These are phyloP conservation scores for Clusia tigrina DNA, from an alignment of 2,888 invertebrate species.

Conservation along the genomic window DNA sequence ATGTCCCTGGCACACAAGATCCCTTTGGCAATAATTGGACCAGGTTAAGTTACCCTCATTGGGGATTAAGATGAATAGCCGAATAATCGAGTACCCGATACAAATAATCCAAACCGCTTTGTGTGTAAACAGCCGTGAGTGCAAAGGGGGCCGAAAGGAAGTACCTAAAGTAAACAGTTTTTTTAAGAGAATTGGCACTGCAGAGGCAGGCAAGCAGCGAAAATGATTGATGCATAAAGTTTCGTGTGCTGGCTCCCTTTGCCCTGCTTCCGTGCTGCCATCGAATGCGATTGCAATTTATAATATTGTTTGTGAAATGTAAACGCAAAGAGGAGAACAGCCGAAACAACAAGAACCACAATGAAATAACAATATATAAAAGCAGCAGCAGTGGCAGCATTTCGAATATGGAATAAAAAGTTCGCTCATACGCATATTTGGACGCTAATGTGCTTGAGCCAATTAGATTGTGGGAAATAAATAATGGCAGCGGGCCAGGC, in stretches of 20 bases:
- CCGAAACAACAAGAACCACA: neutral
- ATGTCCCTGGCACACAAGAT: too few relatives aligned
- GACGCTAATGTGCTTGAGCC: slow-evolving; percentile 2
- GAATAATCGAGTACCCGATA: too few relatives aligned
- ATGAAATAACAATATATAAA: neutral
- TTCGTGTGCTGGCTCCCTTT: too few relatives aligned
- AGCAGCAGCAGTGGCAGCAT: neutral
- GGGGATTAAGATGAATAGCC: too few relatives aligned
- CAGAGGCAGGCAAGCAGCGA: neutral
- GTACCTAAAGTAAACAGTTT: too few relatives aligned
- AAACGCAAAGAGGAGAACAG: neutral
- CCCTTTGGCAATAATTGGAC: too few relatives aligned
- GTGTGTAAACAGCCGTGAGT: too few relatives aligned
- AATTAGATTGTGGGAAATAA: slow-evolving; percentile 4
- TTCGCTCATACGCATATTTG: neutral
- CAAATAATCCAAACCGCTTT: too few relatives aligned
- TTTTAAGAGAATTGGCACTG: too few relatives aligned
- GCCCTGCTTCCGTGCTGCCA: neutral
- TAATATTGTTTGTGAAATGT: neutral
- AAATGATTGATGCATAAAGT: slow-evolving; percentile 6
- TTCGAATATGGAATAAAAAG: neutral
- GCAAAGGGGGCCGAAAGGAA: too few relatives aligned
- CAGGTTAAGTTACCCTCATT: too few relatives aligned
- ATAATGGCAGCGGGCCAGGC: neutral
- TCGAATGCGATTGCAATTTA: slow-evolving; percentile 3